Evolutionary conservation across 2,888 invertebrate species (phyloP), one percentile per base, ranked within the genome.

Genomic region (Platerodrilus igneus): DNA sequence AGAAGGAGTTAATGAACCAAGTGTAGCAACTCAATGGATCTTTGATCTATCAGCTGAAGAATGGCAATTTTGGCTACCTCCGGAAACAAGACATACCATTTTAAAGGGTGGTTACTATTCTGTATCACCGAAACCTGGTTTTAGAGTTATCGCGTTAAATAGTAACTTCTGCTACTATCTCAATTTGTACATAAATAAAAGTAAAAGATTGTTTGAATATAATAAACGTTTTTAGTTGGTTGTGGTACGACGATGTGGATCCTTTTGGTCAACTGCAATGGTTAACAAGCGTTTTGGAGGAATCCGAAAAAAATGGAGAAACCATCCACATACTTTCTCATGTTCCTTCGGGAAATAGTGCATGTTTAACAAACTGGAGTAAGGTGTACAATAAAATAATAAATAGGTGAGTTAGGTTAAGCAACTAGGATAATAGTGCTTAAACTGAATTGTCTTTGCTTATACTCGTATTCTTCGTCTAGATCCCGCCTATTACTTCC

Each of bases 301-400:
- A 77, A 40, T 86, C 92, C 0, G 93, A 94, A 64, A 57, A 66
- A 19, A 74, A 75, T 2, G 74, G 75, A 0, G 88, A 90, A 60
- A 35, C 40, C 56, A 93, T 93, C 0, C 91, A 92, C 57, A 81
- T 94, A 29, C 66, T 93, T 18, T 77, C 82, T 0, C 93, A 94
- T 57, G 79, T 92, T 27, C 89, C 90, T 0, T 78, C 86, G 0
- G 87, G 87, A 2, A 73, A 74, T 2, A 59, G 66, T 8, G 79
- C 82, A 45, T 82, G 88, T 34, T 74, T 80, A 34, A 65, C 74
- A 21, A 75, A 79, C 0, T 93, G 89, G 85, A 73, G 72, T 46
- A 70, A 75, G 41, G 82, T 86, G 63, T 88, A 79, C 55, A 74
- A 77, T 40, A 75, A 43, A 32, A 58, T 59, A n/a, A 40, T 62